Evolutionary conservation across 2,797 vertebrate species (phyloP), one percentile per base, ranked within the genome.

Genomic region (Nyctibius grandis): DNA sequence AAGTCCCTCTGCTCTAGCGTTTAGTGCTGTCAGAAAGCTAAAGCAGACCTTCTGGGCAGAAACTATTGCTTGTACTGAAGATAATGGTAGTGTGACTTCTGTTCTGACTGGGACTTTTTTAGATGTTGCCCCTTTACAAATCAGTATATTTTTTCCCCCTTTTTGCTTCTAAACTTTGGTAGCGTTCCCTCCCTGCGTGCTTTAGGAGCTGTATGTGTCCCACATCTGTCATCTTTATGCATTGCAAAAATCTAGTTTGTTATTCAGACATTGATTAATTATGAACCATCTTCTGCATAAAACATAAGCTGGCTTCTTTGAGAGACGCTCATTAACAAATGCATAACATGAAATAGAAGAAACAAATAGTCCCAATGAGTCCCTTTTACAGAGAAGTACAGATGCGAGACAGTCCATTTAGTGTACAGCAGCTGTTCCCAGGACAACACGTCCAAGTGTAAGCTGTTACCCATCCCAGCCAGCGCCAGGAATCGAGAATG

Each of bases 161-260:
- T 61, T 83, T 73, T 42, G 14, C 38, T 53, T 73, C 26, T 47
- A 4, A 26, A 31, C 60, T 23, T 13, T 31, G 68, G 36, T 60
- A 18, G 48, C 14, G 0, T 81, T 80, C 1, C 0, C 38, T 89
- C 86, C 19, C 38, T 50, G 33, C 0, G 0, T 57, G 74, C 59
- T 56, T 29, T 38, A 36, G 87, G n/a, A 77, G 65, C 80, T 15
- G 0, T 56, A 2, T 16, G 6, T 36, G 42, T 50, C 59, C 61
- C 36, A 51, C 80, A 76, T 80, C 88, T 81, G 84, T 78, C 70
- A 50, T 60, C 69, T 45, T 48, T 9, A 29, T 50, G 56, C 56
- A 9, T 34, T 92, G 76, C 2, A 0, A 84, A 86, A 85, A 77
- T 69, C 50, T 40, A 5, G 28, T 64, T 91, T 88, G 42, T 70